Evolutionary conservation across 2,113 vertebrate species (phyloP).

Genomic region (Caranx melampygus): DNA sequence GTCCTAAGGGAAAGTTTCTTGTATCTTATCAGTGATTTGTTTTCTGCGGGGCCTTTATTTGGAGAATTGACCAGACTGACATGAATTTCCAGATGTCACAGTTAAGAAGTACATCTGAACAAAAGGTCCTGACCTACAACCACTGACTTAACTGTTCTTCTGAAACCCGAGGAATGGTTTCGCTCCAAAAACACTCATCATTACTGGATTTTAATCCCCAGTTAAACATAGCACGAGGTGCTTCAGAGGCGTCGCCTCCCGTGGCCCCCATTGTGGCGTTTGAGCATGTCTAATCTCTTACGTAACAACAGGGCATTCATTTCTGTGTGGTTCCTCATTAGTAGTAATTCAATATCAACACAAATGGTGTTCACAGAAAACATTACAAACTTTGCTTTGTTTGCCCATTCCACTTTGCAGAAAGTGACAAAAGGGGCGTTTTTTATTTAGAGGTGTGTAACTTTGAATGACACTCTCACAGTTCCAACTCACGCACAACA

Average conservation of each 20-base stretch:
- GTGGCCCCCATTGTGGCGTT: constrained; percentile 45
- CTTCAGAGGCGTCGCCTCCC: constrained; percentile 55
- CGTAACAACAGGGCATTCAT: constrained; percentile 65
- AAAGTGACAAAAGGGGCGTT: background rate
- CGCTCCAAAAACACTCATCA: constrained; percentile 7
- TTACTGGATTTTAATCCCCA: constrained; percentile 55
- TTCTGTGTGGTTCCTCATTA: constrained; percentile 61
- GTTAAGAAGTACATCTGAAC: background rate
- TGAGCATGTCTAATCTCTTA: constrained; percentile 69
- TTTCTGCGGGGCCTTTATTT: constrained; percentile 6
- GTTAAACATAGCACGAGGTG: constrained; percentile 50
- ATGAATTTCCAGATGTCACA: background rate
- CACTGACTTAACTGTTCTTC: constrained; percentile 2
- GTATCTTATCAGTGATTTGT: background rate
- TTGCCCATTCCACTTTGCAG: background rate
- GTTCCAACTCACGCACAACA: background rate
- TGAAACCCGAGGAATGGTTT: constrained; percentile 39
- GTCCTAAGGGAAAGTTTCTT: background rate
- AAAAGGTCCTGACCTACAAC: constrained; percentile 8
- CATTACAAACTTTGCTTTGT: constrained; percentile 46
- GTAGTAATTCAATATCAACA: constrained; percentile 66
- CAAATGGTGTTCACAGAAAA: constrained; percentile 42
- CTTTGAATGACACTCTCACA: background rate
- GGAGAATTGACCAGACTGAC: background rate
- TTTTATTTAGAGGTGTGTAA: constrained; percentile 13